A percentile compares a stretch with the other conserved stretches of the same genome.
phyloP scores from a whole-genome alignment of 2,888 invertebrate genomes.

The Phoenoteleia sp. region DNA sequence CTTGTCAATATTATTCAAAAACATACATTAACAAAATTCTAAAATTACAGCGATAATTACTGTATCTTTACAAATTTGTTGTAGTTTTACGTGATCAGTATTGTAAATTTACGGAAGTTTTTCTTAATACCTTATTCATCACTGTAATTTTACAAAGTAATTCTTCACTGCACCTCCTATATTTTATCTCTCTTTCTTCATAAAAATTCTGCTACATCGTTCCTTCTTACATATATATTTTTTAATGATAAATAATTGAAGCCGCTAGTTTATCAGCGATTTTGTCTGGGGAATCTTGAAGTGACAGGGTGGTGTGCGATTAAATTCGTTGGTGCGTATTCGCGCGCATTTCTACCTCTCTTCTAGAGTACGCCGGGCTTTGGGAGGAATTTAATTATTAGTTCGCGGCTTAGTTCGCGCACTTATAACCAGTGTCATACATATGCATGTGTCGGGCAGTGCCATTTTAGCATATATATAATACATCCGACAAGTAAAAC shows the following conservation, averaged over 20 bases:
- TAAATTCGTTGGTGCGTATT: slow-evolving; percentile 62
- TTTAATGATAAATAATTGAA: neutral
- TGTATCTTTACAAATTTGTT: too few relatives aligned
- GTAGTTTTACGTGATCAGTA: too few relatives aligned
- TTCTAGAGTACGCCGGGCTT: slow-evolving; percentile 39
- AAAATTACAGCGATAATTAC: too few relatives aligned
- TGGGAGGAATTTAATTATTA: slow-evolving; percentile 82
- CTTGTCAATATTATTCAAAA: too few relatives aligned
- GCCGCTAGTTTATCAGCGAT: slow-evolving; percentile 31
- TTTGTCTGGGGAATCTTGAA: slow-evolving; percentile 47
- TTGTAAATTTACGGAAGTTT: too few relatives aligned
- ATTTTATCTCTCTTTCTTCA: too few relatives aligned
- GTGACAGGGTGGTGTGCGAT: slow-evolving; percentile 58
- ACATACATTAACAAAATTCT: too few relatives aligned
- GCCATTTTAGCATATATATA: slow-evolving; percentile 76
- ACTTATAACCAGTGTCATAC: slow-evolving; percentile 76
- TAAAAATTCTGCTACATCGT: too few relatives aligned
- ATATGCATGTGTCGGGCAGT: slow-evolving; percentile 79
- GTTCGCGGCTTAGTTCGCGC: slow-evolving; percentile 79
- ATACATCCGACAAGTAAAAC: slow-evolving; percentile 64
- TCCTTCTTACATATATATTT: too few relatives aligned
- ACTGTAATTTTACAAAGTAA: too few relatives aligned
- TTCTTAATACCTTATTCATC: too few relatives aligned
- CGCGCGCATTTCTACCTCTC: slow-evolving; percentile 46
- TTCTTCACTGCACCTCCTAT: too few relatives aligned